Base-by-base conservation (phyloP, 2,113 vertebrate genomes). In the Lophotis ruficrista region DNA sequence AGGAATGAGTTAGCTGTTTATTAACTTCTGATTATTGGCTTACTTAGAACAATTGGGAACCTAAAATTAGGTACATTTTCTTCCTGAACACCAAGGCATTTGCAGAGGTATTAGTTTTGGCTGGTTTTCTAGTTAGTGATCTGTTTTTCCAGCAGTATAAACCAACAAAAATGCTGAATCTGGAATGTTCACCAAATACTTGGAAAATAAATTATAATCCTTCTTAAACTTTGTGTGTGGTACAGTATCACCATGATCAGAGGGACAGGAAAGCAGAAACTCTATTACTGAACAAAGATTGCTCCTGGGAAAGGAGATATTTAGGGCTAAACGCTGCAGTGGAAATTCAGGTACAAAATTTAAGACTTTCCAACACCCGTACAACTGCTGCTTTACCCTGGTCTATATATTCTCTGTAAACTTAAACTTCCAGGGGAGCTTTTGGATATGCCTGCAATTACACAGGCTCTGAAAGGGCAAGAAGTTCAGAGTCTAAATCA, bases 11-110 rank as follows among this genome's bases (percentile, higher is more conserved):
- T 92, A 84, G 57, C 60, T 93, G 53, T 83, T 91, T 89, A 93
- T 93, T 93, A 92, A 68, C 91, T 93, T 79, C 81, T 66, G 45
- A 78, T 95, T 89, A 73, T 93, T 92, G 65, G 21, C 72, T 90
- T 25, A 69, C 23, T 68, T 68, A 56, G 27, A 87, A 78, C 30
- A 89, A 51, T 10, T 30, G 47, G 43, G 58, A 90, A 53, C 12
- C 62, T 88, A 61, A 1, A 48, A 65, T 71, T 61, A 87, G 33
- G 45, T 25, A 89, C 76, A 69, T 69, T 54, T 84, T 1, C 23
- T 91, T 94, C 48, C 60, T 48, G 45, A 83, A 76, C 14, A 54
- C 10, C 0, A 2, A 89, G 21, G 7, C 11, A 71, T 83, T 91
- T 88, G 43, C 66, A 86, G 58, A 58, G 23, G 7, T 71, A 57